Evolutionary conservation across 1,140 invertebrate genomes (phyloP), one percentile per base, ranked within the genome.

Genomic region (Achatina immaculata): DNA sequence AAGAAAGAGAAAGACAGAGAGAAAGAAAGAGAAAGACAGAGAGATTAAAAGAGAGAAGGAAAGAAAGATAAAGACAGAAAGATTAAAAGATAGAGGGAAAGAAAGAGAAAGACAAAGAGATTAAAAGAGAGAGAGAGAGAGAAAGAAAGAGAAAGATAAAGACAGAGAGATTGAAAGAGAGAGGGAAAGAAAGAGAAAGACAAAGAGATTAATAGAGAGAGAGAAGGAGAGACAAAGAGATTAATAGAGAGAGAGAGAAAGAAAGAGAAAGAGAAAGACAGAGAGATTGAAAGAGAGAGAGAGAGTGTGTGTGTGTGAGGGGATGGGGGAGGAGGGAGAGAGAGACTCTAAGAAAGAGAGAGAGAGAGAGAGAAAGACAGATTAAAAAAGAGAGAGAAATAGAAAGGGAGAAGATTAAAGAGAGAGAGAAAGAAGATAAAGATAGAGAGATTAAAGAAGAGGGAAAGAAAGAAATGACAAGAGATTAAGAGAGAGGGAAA

Each of bases 121-220:
- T 7, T 7, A 72, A n/a, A n/a, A n/a, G 69, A 72, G n/a, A 38
- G 36, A 72, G 69, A 72, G 36, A n/a, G n/a, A 72, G 69, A 42
- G 36, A 38, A 36, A 72, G 40, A 72, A 36, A 38, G 36, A 42
- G 69, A 72, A 36, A n/a, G 36, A 42, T 6, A 42, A 42, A n/a
- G n/a, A 42, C 7, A 42, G 36, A n/a, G n/a, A 42, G 69, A 38
- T 9, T 7, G n/a, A 42, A n/a, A 42, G n/a, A 34, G 36, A 36
- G 36, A 36, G 36, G 69, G 36, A 36, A 38, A 42, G 36, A 34
- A 14, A 36, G 36, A 36, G 36, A 34, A 72, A 36, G 36, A 36
- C 11, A n/a, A 36, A 72, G 24, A 42, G n/a, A n/a, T 9, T 4
- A 38, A 42, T 9, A n/a, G n/a, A 42, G 38, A 42, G n/a, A n/a